Base-by-base conservation (phyloP, 2,888 invertebrate genomes). In the Ectemnius cavifrons region DNA sequence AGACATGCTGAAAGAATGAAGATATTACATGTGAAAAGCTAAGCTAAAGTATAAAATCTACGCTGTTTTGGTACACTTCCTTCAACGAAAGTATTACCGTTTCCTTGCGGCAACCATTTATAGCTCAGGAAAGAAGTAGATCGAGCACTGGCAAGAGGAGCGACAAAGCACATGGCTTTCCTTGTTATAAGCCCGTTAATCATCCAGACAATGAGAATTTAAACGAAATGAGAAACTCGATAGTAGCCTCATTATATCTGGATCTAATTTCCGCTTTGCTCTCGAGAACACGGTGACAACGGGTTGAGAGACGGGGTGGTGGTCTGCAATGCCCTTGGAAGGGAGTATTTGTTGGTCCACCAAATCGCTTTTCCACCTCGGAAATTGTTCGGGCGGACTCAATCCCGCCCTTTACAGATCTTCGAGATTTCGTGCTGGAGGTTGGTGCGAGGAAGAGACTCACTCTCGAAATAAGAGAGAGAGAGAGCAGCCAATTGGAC, bases 381-480 rank as follows among this genome's bases (percentile, higher is more conserved):
- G 74, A 74, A 74, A 67, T 71, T 52, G 71, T 74, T 72, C 27
- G 63, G 67, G 74, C 18, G 37, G 37, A 63, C 56, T 63, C 67
- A 52, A 66, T 28, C 65, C 60, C 45, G 60, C 45, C 58, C 52
- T 63, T 63, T 71, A 20, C 49, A 59, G 52, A 47, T 46, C 37
- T 28, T 57, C 67, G 58, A 37, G 14, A 49, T 45, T 23, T 20
- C 61, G 73, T 66, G 61, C 61, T 47, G 66, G 37, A 0, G 11
- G 8, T 23, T 23, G 23, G 23, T 23, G 23, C 2, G 3, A 23
- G 23, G 23, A 23, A 3, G 23, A 23, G 23, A 23, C 23, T 23
- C 23, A 3, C 23, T 23, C 23, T 23, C 23, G 23, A 23, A 23
- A 23, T 23, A 23, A 23, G 23, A 23, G 37, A 37, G 23, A 23